Conservation (phyloP, 2,888 invertebrate genomes). For the Oscheius onirici region DNA sequence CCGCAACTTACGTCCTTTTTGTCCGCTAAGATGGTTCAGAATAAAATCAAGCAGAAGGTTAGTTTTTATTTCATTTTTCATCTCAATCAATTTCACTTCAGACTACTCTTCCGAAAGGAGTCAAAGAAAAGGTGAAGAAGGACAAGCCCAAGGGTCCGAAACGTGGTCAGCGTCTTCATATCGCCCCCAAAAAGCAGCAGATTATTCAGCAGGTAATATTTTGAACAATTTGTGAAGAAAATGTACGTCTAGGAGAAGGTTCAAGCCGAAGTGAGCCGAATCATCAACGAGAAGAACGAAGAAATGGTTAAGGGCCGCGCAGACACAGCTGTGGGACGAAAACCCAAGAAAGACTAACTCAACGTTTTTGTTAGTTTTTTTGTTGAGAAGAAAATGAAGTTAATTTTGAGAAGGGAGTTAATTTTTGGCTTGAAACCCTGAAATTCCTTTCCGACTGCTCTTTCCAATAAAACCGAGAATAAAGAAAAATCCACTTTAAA, state of each 20-base stretch:
- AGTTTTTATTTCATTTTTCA: background rate
- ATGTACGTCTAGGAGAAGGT: conserved; percentile 50
- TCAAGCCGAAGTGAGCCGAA: conserved; percentile 58
- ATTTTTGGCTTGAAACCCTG: too few species aligned
- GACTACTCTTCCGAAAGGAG: conserved; percentile 60
- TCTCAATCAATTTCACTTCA: conserved; percentile 9
- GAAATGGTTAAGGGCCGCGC: conserved; percentile 63
- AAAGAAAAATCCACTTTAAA: too few species aligned
- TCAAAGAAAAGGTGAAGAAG: conserved; percentile 58
- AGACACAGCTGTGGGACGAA: conserved; percentile 59
- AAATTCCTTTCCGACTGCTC: too few species aligned
- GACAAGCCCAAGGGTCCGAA: conserved; percentile 43
- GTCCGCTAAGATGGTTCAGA: conserved; percentile 69
- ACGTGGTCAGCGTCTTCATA: conserved; percentile 53
- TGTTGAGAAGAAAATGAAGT: too few species aligned
- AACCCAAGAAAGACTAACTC: conserved; percentile 35
- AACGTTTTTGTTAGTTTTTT: background rate
- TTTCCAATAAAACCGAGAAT: too few species aligned
- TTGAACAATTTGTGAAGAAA: background rate
- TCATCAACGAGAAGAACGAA: conserved; percentile 69
- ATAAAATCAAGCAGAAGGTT: conserved; percentile 48
- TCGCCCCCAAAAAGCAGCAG: conserved; percentile 60
- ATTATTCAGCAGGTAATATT: conserved; percentile 50
- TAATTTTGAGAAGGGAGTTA: too few species aligned
- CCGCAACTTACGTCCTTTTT: conserved; percentile 72